Percentiles rank a stretch among this genome's conserved stretches.
These are phyloP conservation scores for Idaea dimidiata DNA, from an alignment of 2,888 invertebrate genomes.

Conservation along the genomic window DNA sequence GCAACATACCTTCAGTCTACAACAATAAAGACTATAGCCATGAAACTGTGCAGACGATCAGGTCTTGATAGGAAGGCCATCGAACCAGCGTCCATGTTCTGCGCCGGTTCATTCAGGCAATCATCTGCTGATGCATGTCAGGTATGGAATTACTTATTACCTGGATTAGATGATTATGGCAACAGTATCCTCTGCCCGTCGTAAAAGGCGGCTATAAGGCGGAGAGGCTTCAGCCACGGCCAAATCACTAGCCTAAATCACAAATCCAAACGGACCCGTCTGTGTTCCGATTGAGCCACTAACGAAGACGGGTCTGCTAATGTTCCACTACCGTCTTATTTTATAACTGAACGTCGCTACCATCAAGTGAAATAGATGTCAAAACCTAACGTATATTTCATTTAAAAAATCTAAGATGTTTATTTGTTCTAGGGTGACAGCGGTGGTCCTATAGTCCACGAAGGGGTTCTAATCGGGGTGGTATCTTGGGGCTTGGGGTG, in stretches of 20 bases:
- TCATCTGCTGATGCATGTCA: constrained; percentile 77
- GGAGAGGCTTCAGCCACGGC: too few relatives aligned
- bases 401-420: neutral
- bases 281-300: too few relatives aligned
- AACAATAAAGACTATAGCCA: constrained; percentile 63
- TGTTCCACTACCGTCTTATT: too few relatives aligned
- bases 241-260: too few relatives aligned
- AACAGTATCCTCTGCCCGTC: too few relatives aligned
- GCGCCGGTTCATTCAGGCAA: constrained; percentile 73
- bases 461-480: constrained; percentile 71
- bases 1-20: constrained; percentile 68
- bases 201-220: too few relatives aligned
- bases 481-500: constrained; percentile 77
- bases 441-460: constrained; percentile 71
- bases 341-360: too few relatives aligned
- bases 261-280: too few relatives aligned
- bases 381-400: neutral
- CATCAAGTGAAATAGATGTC: too few relatives aligned
- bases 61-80: constrained; percentile 65
- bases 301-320: too few relatives aligned
- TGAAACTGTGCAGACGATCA: constrained; percentile 68
- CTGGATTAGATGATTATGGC: too few relatives aligned
- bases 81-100: constrained; percentile 75
- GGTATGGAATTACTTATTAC: constrained; percentile 39
- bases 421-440: constrained; percentile 67